Evolutionary conservation across 2,113 vertebrate genomes (phyloP).

Genomic region (Melanostigma gelatinosum): DNA sequence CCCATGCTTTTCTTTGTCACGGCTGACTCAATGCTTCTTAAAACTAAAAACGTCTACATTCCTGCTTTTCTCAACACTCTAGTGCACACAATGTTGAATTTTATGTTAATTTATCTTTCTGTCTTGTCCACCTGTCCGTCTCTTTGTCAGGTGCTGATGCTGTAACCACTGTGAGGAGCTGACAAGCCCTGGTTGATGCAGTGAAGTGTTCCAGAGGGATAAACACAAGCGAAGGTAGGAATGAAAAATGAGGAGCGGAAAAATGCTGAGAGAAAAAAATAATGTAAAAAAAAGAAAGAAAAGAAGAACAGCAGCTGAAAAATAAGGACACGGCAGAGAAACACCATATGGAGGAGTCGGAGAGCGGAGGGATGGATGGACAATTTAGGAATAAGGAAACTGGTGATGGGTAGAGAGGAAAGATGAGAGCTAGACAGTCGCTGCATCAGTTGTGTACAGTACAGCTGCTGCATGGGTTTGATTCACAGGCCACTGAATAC

Average conservation of each 20-base stretch:
- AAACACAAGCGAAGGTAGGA: slow-evolving; percentile 81
- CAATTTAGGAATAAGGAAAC: slow-evolving; percentile 24
- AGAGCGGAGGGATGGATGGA: not conserved
- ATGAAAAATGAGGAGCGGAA: slow-evolving; percentile 11
- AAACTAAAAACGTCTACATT: slow-evolving; percentile 4
- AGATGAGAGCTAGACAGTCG: slow-evolving; percentile 19
- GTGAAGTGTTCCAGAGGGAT: slow-evolving; percentile 82
- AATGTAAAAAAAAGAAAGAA: too few relatives aligned
- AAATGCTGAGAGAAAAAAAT: not conserved
- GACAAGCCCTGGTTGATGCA: slow-evolving; percentile 85
- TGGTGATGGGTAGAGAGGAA: slow-evolving; percentile 3
- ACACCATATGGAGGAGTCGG: slow-evolving; percentile 10
- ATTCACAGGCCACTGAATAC: slow-evolving; percentile 47
- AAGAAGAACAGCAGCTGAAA: slow-evolving; percentile 10
- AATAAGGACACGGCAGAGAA: slow-evolving; percentile 3
- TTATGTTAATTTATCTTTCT: slow-evolving; percentile 38
- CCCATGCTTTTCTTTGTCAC: not conserved
- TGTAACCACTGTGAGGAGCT: slow-evolving; percentile 80
- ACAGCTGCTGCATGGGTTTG: slow-evolving; percentile 36
- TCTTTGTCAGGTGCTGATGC: slow-evolving; percentile 85
- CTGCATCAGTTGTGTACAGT: slow-evolving; percentile 33
- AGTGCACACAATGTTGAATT: slow-evolving; percentile 8
- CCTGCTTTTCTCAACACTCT: not conserved
- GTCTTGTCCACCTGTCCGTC: slow-evolving; percentile 25
- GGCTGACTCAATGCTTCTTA: not conserved